Evolutionary conservation across 2,113 vertebrate species (phyloP), one percentile per base, ranked within the genome.

Genomic region (Lagenorhynchus albirostris): DNA sequence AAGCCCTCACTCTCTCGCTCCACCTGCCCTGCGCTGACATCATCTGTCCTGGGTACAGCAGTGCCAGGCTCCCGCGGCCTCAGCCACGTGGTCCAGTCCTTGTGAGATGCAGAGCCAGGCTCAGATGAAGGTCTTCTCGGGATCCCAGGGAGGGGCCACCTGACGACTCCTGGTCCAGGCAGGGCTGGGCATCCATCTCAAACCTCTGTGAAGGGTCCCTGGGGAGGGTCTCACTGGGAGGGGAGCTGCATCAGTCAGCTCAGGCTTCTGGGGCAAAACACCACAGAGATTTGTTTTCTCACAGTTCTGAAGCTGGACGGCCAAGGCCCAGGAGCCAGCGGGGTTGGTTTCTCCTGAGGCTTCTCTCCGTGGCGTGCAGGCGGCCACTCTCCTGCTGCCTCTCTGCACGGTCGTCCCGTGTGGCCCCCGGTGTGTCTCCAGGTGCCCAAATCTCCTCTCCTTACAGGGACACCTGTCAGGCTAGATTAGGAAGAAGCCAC

Each of bases 81-180:
- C 6, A 2, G 12, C 3, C 6, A 70, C 63, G 21, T 1, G 29
- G 23, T 13, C 29, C 8, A 38, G n/a, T 13, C 5, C 33, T 33
- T 23, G 67, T 65, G n/a, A 36, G 68, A 31, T 26, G 26, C 73
- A 2, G 15, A 31, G 44, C 23, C 15, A 47, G 73, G 41, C 7
- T 47, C 17, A 15, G 2, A 9, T 50, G 7, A 31, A 62, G 8
- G 29, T 23, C 20, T 79, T 53, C 25, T 29, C 50, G 1, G 55
- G 44, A 31, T 63, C 76, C 53, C 4, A 17, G 23, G 33, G 2
- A 36, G 18, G 53, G 38, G 6, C 25, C 9, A 38, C 10, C 9
- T 38, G 12, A 58, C 1, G 6, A 65, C 63, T 55, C 41, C 25
- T 74, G 17, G 13, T 4, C 2, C 0, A 0, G 26, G 25, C 36